phyloP scores from a whole-genome alignment of 2,797 vertebrate species.

The Distichodus sexfasciatus region DNA sequence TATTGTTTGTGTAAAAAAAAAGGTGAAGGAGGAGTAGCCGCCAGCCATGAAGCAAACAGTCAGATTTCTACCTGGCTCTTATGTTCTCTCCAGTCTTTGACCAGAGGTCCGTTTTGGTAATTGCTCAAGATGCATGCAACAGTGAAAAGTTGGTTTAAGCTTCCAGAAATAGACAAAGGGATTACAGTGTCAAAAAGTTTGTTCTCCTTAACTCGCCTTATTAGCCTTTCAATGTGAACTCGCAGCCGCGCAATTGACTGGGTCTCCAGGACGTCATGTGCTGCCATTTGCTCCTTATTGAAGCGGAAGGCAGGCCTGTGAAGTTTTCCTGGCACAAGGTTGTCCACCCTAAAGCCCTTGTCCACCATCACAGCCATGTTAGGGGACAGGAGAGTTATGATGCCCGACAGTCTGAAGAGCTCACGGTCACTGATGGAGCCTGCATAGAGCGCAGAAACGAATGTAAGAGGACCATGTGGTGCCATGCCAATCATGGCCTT shows the following conservation, averaged over 20 bases:
- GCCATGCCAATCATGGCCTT: not conserved
- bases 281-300: conserved; percentile 6
- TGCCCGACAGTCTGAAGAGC: not conserved
- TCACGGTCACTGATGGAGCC: not conserved
- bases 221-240: conserved; percentile 16
- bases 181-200: conserved; percentile 26
- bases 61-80: too few species aligned
- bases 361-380: not conserved
- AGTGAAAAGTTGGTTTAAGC: conserved; percentile 26
- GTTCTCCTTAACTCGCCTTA: conserved; percentile 8
- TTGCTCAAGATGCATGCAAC: conserved; percentile 20
- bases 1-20: too few species aligned
- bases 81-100: not conserved
- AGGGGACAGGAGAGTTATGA: not conserved
- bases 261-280: not conserved
- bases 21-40: too few species aligned
- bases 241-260: conserved; percentile 6
- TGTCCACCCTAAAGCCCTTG: not conserved
- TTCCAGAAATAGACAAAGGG: conserved; percentile 18
- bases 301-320: not conserved
- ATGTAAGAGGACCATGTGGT: not conserved
- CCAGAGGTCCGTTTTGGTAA: conserved; percentile 1
- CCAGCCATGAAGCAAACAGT: too few species aligned
- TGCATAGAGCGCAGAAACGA: not conserved
- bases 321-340: not conserved